Percentiles rank a stretch among this genome's conserved stretches.
Evolutionary conservation across 2,797 vertebrate genomes (phyloP).

Genomic region (Adrianichthys oophorus): DNA sequence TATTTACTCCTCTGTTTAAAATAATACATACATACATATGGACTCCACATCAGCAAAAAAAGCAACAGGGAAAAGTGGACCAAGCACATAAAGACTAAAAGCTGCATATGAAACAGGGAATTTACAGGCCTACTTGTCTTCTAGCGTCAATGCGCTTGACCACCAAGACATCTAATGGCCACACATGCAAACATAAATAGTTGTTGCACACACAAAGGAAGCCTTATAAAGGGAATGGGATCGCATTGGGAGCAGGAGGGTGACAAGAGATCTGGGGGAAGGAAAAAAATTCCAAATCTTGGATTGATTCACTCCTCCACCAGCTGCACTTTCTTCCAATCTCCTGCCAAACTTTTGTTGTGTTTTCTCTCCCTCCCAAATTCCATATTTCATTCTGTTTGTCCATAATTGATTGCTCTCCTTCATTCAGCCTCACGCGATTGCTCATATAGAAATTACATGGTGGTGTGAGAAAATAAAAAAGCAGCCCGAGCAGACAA

Average conservation of each 20-base stretch:
- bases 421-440: slow-evolving; percentile 53
- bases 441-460: slow-evolving; percentile 48
- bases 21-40: slow-evolving; percentile 32
- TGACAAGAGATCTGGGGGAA: slow-evolving; percentile 47
- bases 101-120: slow-evolving; percentile 28
- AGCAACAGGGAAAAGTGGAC: slow-evolving; percentile 22
- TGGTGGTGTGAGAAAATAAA: slow-evolving; percentile 52
- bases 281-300: slow-evolving; percentile 33
- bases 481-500: slow-evolving; percentile 51
- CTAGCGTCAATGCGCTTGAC: slow-evolving; percentile 29
- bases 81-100: slow-evolving; percentile 34
- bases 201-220: slow-evolving; percentile 8
- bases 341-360: slow-evolving; percentile 57
- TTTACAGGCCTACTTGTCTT: slow-evolving; percentile 24
- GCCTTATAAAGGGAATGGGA: slow-evolving; percentile 28
- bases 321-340: slow-evolving; percentile 71
- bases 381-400: slow-evolving; percentile 53
- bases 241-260: slow-evolving; percentile 36
- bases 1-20: not conserved
- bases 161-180: slow-evolving; percentile 34
- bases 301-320: slow-evolving; percentile 55
- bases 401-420: slow-evolving; percentile 55
- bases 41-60: slow-evolving; percentile 13
- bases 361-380: slow-evolving; percentile 60
- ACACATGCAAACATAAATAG: slow-evolving; percentile 42